phyloP scores from a whole-genome alignment of 30 jellyfish, hydroid and myxozoan species.

The Morbakka virulenta region DNA sequence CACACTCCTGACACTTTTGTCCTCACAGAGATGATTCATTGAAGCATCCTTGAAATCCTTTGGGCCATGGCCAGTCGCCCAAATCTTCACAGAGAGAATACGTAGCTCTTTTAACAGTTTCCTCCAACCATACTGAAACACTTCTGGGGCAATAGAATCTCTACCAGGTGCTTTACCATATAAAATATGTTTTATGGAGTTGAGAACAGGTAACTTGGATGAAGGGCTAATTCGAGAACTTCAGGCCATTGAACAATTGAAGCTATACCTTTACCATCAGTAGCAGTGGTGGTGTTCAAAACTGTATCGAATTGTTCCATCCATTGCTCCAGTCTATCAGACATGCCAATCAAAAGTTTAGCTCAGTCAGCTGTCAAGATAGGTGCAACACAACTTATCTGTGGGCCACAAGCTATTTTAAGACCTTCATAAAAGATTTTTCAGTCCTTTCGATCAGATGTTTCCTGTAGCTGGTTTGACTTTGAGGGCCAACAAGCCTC shows the following conservation, averaged over 20 bases:
- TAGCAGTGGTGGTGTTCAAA: not conserved
- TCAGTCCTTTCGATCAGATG: too few relatives aligned
- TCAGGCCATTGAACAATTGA: not conserved
- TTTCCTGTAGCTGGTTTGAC: not conserved
- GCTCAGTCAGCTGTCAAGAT: not conserved
- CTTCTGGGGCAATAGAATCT: not conserved
- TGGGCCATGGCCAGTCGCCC: not conserved
- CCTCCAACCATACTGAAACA: not conserved
- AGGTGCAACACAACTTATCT: not conserved
- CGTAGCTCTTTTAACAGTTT: not conserved
- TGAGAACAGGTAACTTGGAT: not conserved
- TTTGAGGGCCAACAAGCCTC: not conserved
- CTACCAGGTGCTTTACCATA: not conserved
- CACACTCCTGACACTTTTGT: too few relatives aligned
- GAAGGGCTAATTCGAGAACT: not conserved
- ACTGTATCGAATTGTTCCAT: too few relatives aligned
- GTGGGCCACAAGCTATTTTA: too few relatives aligned
- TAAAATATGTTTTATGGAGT: not conserved
- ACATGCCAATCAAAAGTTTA: too few relatives aligned
- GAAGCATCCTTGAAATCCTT: not conserved
- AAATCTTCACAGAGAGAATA: not conserved
- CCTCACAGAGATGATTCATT: not conserved
- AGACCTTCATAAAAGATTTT: too few relatives aligned
- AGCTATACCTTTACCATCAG: not conserved
- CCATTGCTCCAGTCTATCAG: too few relatives aligned